A percentile compares a stretch with the other conserved stretches of the same genome.
Conservation (phyloP, 2,888 invertebrate species). For the Eupithecia inturbata region DNA sequence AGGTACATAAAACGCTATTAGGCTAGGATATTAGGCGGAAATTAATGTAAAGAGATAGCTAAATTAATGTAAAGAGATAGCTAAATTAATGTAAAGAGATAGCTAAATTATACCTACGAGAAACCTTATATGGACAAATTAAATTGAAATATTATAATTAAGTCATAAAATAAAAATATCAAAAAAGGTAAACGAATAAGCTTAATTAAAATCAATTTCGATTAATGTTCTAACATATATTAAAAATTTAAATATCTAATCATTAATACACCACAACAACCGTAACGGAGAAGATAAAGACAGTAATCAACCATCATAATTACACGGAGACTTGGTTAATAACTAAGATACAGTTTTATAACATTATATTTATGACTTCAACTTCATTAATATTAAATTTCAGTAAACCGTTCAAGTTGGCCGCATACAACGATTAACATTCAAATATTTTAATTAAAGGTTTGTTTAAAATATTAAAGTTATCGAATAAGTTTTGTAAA, state of each 20-base stretch:
- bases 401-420: conserved; percentile 45
- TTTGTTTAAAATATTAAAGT: conserved; percentile 25
- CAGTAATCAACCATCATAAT: conserved; percentile 34
- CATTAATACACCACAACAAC: conserved; percentile 17
- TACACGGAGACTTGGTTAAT: conserved; percentile 36
- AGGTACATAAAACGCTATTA: too few relatives aligned
- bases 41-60: not conserved
- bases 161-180: not conserved
- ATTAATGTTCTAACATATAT: conserved; percentile 23
- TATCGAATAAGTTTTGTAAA: conserved; percentile 29
- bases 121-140: not conserved
- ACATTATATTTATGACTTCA: conserved; percentile 43
- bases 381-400: conserved; percentile 50
- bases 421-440: conserved; percentile 51
- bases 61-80: not conserved
- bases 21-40: not conserved
- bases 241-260: conserved; percentile 21
- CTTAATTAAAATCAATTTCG: conserved; percentile 11
- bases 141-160: not conserved
- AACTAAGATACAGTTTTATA: conserved; percentile 35
- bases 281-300: conserved; percentile 21
- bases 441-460: conserved; percentile 51
- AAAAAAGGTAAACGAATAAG: not conserved
- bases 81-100: not conserved
- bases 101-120: not conserved